A percentile compares a stretch with the other conserved stretches of the same genome.
Conservation (phyloP, 2,113 vertebrate genomes). For the Chaetorhynchus papuensis region DNA sequence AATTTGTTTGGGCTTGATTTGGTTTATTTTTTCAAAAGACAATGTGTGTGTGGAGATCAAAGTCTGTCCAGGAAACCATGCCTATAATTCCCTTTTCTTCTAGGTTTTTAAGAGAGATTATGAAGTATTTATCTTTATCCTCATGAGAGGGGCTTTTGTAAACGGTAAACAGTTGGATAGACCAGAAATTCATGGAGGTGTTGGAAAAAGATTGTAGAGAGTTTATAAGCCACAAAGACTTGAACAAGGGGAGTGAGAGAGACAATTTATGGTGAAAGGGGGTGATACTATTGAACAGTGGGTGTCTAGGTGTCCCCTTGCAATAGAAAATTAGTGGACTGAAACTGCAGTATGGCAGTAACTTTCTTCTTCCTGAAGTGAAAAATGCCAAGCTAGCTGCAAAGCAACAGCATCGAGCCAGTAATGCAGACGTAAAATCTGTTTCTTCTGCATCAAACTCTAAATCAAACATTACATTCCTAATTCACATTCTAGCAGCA, state of each 20-base stretch:
- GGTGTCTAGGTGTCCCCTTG: neutral
- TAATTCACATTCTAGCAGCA: neutral
- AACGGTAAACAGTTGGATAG: neutral
- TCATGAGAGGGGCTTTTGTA: neutral
- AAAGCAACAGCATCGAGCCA: neutral
- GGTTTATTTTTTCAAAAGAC: neutral
- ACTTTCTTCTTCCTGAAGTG: neutral
- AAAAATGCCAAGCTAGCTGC: neutral
- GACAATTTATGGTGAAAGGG: neutral
- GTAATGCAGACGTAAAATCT: neutral
- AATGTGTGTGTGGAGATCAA: neutral
- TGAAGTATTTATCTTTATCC: neutral
- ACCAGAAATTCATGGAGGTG: neutral
- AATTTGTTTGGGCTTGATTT: neutral
- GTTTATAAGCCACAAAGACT: neutral
- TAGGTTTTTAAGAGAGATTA: neutral
- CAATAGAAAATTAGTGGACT: neutral
- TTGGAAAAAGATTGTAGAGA: neutral
- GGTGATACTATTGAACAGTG: neutral
- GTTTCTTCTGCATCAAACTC: neutral
- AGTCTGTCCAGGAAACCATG: neutral
- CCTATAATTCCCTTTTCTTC: neutral
- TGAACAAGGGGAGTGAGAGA: neutral
- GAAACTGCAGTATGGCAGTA: neutral
- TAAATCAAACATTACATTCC: neutral